phyloP scores from a whole-genome alignment of 64 coral and sea anemone genomes.

The Stichodactyla mertensii region DNA sequence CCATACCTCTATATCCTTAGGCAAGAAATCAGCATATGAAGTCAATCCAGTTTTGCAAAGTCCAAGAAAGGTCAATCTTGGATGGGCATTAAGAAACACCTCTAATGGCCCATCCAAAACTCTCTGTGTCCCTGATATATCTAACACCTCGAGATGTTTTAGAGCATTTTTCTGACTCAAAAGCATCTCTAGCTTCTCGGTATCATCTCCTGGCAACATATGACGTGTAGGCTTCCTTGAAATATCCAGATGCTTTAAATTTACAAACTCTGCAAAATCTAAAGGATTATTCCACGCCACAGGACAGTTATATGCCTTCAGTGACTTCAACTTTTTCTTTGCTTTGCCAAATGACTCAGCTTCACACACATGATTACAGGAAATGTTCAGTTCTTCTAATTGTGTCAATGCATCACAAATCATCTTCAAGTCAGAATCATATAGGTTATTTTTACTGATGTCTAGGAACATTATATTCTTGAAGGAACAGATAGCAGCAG shows the following conservation, averaged over 20 bases:
- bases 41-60: slow-evolving; percentile 66
- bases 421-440: slow-evolving; percentile 33
- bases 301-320: slow-evolving; percentile 64
- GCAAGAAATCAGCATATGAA: slow-evolving; percentile 57
- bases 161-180: slow-evolving; percentile 21
- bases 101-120: slow-evolving; percentile 58
- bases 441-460: slow-evolving; percentile 48
- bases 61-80: slow-evolving; percentile 70
- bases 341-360: slow-evolving; percentile 54
- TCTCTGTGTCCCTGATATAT: slow-evolving; percentile 61
- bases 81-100: slow-evolving; percentile 54
- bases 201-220: slow-evolving; percentile 43
- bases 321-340: slow-evolving; percentile 44
- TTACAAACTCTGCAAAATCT: slow-evolving; percentile 52
- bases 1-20: slow-evolving; percentile 56
- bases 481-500: slow-evolving; percentile 26
- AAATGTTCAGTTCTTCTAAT: slow-evolving; percentile 74
- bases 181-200: slow-evolving; percentile 53
- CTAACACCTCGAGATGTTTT: slow-evolving; percentile 41
- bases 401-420: slow-evolving; percentile 30
- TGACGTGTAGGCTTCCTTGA: slow-evolving; percentile 42
- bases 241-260: slow-evolving; percentile 66
- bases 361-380: slow-evolving; percentile 47
- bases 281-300: slow-evolving; percentile 58
- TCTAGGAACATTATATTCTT: slow-evolving; percentile 57